Conservation (phyloP, 2,888 invertebrate genomes). For the Sthenelais limicola region DNA sequence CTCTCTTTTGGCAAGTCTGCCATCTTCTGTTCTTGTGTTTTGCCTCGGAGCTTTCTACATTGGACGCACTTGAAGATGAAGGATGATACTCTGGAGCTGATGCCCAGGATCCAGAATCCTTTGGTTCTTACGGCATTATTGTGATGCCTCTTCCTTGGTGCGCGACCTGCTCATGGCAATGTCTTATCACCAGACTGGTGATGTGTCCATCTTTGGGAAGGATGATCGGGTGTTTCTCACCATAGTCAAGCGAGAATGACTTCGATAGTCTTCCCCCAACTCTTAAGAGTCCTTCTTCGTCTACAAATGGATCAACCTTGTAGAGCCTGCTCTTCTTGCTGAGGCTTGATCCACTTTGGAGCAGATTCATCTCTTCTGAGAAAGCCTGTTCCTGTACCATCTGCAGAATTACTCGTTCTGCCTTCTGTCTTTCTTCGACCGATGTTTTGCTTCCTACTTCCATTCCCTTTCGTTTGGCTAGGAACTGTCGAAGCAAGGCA, state of each 20-base stretch:
- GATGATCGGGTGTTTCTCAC: conserved; percentile 44
- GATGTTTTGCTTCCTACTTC: not conserved
- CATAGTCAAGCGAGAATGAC: conserved; percentile 4
- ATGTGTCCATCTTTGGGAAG: conserved; percentile 40
- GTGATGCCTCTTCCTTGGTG: conserved; percentile 54
- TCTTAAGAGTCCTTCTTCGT: conserved; percentile 44
- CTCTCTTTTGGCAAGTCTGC: conserved; percentile 54
- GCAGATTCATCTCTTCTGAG: conserved; percentile 1
- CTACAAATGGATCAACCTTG: conserved; percentile 44
- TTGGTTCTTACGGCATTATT: conserved; percentile 49
- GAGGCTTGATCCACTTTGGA: not conserved
- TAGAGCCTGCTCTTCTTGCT: not conserved
- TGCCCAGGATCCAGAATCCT: conserved; percentile 46
- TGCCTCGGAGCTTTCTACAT: conserved; percentile 39
- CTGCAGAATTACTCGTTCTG: conserved; percentile 21
- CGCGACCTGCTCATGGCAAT: conserved; percentile 49
- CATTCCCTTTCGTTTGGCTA: not conserved
- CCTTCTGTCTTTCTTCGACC: conserved; percentile 17
- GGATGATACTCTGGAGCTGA: conserved; percentile 13
- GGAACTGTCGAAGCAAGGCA: not conserved
- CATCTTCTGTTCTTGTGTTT: conserved; percentile 42
- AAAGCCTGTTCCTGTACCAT: conserved; percentile 27
- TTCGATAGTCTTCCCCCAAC: conserved; percentile 45
- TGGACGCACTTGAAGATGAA: conserved; percentile 40
- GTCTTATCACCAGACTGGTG: conserved; percentile 42